Conservation (phyloP, 2,888 invertebrate species). For the Caenorhabditis angaria region DNA sequence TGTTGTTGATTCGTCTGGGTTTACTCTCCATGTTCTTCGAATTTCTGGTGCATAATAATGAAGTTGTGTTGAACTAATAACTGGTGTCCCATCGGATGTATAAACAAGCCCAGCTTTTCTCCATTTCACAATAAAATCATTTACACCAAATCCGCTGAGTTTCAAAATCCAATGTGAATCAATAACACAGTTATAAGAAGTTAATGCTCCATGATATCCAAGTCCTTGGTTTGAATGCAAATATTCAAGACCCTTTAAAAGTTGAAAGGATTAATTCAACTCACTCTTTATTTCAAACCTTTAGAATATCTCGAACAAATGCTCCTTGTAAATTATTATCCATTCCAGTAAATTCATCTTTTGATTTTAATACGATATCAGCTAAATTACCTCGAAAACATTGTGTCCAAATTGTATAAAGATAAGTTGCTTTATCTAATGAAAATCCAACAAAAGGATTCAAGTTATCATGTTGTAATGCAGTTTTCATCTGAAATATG, state of each 20-base stretch:
- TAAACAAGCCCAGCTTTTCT: conserved; percentile 57
- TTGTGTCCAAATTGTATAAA: conserved; percentile 55
- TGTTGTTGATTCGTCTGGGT: no score
- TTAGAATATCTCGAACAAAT: conserved; percentile 68
- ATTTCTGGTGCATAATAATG: conserved; percentile 70
- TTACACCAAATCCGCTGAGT: conserved; percentile 65
- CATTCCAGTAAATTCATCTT: conserved; percentile 1
- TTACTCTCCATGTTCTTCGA: conserved; percentile 41
- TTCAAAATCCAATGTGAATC: conserved; percentile 71
- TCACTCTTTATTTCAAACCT: no score
- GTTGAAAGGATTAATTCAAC: no score
- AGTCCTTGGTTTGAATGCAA: conserved; percentile 57
- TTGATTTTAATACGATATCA: conserved; percentile 48
- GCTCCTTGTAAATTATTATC: conserved; percentile 63
- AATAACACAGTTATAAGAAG: conserved; percentile 63
- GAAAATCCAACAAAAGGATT: conserved; percentile 67
- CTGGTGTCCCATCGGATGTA: conserved; percentile 50
- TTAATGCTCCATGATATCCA: conserved; percentile 65
- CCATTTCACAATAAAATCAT: conserved; percentile 44
- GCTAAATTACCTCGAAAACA: conserved; percentile 58
- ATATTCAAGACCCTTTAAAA: conserved; percentile 61
- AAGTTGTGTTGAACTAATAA: conserved; percentile 59
- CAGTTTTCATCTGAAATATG: conserved; percentile 60
- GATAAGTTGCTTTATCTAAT: conserved; percentile 53
- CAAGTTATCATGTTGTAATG: conserved; percentile 65